Evolutionary conservation across 2,888 invertebrate genomes (phyloP), one percentile per base, ranked within the genome.

Genomic region (Ethmia dodecea): DNA sequence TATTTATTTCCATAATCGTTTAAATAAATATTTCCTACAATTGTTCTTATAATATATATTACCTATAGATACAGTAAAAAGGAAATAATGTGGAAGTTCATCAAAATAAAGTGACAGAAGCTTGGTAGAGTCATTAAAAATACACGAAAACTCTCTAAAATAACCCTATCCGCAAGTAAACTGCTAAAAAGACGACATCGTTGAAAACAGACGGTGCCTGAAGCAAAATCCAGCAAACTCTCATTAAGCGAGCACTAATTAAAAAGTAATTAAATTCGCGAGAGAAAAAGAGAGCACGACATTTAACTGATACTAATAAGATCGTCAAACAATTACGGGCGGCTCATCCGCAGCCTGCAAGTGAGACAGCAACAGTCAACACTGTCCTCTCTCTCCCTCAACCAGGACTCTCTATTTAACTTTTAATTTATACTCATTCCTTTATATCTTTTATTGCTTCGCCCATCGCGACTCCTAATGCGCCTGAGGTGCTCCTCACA

Each of bases 401-500:
- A 75, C 43, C 64, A 50, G 64, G 64, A 52, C 62, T 79, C 79
- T 80, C 84, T 86, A 83, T 86, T 86, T 86, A 86, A 86, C 84
- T 86, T 84, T 86, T 86, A 84, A 86, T 86, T 86, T 86, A 86
- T 86, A 84, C 84, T 86, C 84, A 86, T 86, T 84, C 84, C 86
- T 86, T 86, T 86, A 86, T 86, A 86, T 84, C 84, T 86, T 86
- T 86, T 86, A 86, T 86, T 86, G 86, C 84, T 81, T 83, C 81
- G 78, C 84, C 84, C 86, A 80, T 81, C 77, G 84, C 83, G 79
- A 71, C 81, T 84, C 81, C 84, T 86, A 86, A 86, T 86, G 81
- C 80, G 84, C 76, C 78, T 68, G 81, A 84, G 84, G 84, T 83
- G 84, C 80, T 80, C 75, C 78, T 80, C 77, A 55, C 77, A 79